phyloP scores from a whole-genome alignment of 2,888 invertebrate species.

The Trichacis sp. region DNA sequence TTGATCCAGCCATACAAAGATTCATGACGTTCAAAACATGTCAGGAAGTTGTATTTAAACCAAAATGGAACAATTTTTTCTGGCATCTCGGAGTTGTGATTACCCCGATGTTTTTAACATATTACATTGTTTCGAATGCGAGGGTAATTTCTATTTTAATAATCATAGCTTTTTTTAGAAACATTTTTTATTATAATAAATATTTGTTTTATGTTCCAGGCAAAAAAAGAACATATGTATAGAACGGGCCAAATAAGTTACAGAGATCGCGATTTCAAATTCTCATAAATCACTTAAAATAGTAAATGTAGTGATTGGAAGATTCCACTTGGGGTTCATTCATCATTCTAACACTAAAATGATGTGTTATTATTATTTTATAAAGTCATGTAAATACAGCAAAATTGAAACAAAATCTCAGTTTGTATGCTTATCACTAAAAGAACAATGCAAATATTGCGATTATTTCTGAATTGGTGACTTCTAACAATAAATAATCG shows the following conservation, averaged over 20 bases:
- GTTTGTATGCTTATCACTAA: too few relatives aligned
- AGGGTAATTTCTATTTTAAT: too few relatives aligned
- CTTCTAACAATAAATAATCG: too few relatives aligned
- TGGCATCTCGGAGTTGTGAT: constrained; percentile 65
- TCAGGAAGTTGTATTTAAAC: constrained; percentile 76
- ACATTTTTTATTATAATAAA: too few relatives aligned
- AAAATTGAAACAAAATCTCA: too few relatives aligned
- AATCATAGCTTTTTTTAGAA: too few relatives aligned
- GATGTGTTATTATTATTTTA: constrained; percentile 1
- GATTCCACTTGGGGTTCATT: not conserved
- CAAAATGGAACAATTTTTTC: constrained; percentile 73
- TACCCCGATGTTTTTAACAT: constrained; percentile 70
- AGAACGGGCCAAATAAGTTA: constrained; percentile 82
- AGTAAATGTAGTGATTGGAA: not conserved
- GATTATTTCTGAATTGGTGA: too few relatives aligned
- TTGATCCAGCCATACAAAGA: constrained; percentile 83
- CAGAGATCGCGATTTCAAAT: constrained; percentile 79
- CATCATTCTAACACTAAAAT: constrained; percentile 5
- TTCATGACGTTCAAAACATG: constrained; percentile 79
- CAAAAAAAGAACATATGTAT: constrained; percentile 72
- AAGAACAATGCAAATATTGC: too few relatives aligned
- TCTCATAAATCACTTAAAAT: constrained; percentile 69
- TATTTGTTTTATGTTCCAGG: constrained; percentile 59
- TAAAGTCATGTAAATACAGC: constrained; percentile 6
- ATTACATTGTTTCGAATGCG: not conserved